Percentiles rank a stretch among this genome's conserved stretches.
Conservation (phyloP, 2,113 vertebrate species). For the Equus quagga region DNA sequence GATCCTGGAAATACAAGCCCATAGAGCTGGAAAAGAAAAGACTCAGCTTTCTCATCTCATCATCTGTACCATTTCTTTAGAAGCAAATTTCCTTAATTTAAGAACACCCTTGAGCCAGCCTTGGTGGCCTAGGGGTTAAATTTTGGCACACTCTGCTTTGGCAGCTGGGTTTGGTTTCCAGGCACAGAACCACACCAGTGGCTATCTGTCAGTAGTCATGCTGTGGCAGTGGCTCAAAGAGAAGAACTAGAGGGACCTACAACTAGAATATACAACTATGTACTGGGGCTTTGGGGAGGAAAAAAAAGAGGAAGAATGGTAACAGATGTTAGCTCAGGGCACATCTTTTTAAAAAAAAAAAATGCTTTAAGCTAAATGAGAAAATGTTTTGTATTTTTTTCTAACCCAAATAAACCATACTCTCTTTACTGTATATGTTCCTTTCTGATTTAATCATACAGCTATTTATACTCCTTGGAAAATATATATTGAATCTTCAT, state of each 20-base stretch:
- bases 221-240: no score
- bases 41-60: neutral
- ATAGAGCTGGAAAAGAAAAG: neutral
- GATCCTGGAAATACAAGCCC: neutral
- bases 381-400: neutral
- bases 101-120: neutral
- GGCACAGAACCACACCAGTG: no score
- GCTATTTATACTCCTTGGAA: neutral
- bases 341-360: no score
- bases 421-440: neutral
- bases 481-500: neutral
- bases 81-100: constrained; percentile 2
- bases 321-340: no score
- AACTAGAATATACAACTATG: no score
- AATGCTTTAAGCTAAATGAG: neutral
- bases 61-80: neutral
- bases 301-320: no score
- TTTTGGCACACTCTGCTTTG: no score
- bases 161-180: no score
- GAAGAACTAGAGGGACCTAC: no score
- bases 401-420: neutral
- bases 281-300: no score
- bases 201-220: no score
- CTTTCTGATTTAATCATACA: neutral
- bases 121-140: no score